Evolutionary conservation across 2,113 vertebrate species (phyloP).

Genomic region (Salvelinus alpinus): DNA sequence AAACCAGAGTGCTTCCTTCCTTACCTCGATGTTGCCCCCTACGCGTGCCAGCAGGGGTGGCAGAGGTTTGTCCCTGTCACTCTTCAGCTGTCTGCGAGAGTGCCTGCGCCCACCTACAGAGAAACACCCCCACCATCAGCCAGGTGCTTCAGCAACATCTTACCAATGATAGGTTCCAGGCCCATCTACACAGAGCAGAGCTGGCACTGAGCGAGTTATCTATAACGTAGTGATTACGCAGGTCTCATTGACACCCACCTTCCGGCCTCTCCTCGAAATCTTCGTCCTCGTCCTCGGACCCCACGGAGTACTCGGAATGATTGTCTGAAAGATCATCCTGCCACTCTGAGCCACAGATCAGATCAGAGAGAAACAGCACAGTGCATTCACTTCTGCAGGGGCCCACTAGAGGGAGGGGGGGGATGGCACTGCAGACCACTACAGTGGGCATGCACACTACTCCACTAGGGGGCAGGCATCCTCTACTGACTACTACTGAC

Average conservation of each 20-base stretch:
- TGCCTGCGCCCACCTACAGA: conserved; percentile 87
- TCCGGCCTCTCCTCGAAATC: conserved; percentile 97
- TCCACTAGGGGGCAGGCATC: conserved; percentile 28
- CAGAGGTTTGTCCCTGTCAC: conserved; percentile 92
- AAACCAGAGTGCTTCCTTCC: neutral
- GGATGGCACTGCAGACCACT: conserved; percentile 66
- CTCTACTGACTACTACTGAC: conserved; percentile 21
- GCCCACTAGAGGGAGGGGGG: conserved; percentile 68
- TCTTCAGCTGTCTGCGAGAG: conserved; percentile 92
- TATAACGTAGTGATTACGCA: neutral
- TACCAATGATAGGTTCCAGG: neutral
- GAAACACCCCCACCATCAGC: conserved; percentile 14
- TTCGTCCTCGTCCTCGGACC: conserved; percentile 98
- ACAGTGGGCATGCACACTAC: conserved; percentile 41
- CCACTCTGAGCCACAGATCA: conserved; percentile 88
- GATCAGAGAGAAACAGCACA: conserved; percentile 73
- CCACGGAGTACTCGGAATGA: conserved; percentile 97
- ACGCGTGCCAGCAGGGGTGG: conserved; percentile 93
- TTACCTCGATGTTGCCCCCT: conserved; percentile 94
- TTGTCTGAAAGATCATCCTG: conserved; percentile 97
- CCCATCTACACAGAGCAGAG: neutral
- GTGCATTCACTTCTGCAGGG: conserved; percentile 64
- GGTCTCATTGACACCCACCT: conserved; percentile 70
- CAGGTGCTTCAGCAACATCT: neutral
- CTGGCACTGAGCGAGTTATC: neutral